Conservation (phyloP, 2,797 vertebrate genomes). For the Miichthys miiuy region DNA sequence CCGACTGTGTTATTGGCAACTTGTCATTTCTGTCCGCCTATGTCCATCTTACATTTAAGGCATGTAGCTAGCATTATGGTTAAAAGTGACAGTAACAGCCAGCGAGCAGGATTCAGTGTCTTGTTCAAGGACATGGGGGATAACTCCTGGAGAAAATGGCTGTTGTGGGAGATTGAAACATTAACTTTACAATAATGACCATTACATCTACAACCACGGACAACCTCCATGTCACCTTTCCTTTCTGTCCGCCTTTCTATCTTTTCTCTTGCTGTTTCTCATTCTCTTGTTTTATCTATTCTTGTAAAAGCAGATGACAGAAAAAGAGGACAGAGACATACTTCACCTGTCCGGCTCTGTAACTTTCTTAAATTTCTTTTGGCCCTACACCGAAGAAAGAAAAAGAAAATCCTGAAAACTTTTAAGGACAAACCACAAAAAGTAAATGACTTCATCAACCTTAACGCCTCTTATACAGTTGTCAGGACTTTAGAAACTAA, state of each 20-base stretch:
- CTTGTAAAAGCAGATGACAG: neutral
- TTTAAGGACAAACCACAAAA: conserved; percentile 7
- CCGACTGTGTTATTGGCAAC: conserved; percentile 23
- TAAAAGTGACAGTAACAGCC: conserved; percentile 22
- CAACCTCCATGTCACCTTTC: conserved; percentile 39
- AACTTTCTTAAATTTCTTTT: neutral
- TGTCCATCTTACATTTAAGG: conserved; percentile 33
- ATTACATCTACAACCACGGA: conserved; percentile 22
- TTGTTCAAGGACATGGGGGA: conserved; percentile 32
- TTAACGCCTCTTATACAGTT: conserved; percentile 15
- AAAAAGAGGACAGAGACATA: neutral
- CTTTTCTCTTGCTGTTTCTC: neutral
- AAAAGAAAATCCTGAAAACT: neutral
- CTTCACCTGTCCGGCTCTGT: conserved; percentile 2
- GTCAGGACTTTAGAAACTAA: neutral
- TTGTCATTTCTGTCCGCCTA: conserved; percentile 26
- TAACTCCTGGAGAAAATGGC: conserved; percentile 15
- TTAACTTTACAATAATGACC: conserved; percentile 45
- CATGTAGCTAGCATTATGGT: conserved; percentile 17
- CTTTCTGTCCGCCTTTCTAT: neutral
- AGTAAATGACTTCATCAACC: neutral
- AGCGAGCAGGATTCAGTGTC: conserved; percentile 23
- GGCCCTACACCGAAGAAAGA: neutral
- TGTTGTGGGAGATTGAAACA: conserved; percentile 38
- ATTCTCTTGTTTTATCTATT: neutral